Conservation (phyloP, 2,797 vertebrate genomes). For the Potorous gilbertii region DNA sequence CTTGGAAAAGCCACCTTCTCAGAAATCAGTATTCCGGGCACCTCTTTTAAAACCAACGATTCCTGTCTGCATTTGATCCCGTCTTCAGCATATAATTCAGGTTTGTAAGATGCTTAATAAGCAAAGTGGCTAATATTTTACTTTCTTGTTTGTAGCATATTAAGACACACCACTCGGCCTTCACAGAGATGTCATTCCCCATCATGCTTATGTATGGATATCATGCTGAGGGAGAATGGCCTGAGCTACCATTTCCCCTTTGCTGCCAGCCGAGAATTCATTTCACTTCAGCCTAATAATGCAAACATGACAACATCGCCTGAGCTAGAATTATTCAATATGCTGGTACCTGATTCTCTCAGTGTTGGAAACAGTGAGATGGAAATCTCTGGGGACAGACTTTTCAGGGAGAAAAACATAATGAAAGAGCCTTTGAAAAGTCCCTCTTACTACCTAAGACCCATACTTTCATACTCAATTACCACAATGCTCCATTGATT, state of each 20-base stretch:
- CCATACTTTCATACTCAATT: conserved; percentile 19
- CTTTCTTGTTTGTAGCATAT: conserved; percentile 64
- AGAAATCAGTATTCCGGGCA: conserved; percentile 57
- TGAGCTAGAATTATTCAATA: conserved; percentile 33
- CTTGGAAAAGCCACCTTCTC: conserved; percentile 53
- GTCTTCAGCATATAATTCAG: conserved; percentile 59
- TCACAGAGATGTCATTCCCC: conserved; percentile 52
- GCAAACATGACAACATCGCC: conserved; percentile 48
- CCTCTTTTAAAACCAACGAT: conserved; percentile 50
- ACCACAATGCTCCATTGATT: conserved; percentile 35
- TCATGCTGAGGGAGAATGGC: conserved; percentile 35
- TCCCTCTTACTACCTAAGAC: not conserved
- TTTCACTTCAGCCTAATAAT: conserved; percentile 57
- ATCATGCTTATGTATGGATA: conserved; percentile 9
- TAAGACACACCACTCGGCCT: conserved; percentile 54
- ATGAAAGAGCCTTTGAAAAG: conserved; percentile 29
- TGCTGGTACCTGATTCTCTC: conserved; percentile 45
- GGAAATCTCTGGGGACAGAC: conserved; percentile 48
- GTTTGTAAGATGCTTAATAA: conserved; percentile 57
- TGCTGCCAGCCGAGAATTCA: conserved; percentile 34
- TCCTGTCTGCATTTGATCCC: conserved; percentile 40
- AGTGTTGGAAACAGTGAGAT: conserved; percentile 33
- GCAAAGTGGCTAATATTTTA: conserved; percentile 53
- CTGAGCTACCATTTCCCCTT: conserved; percentile 34
- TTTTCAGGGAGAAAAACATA: conserved; percentile 29